These are phyloP conservation scores for Odontocolon sp. DNA, from an alignment of 2,888 invertebrate genomes.

Conservation along the genomic window DNA sequence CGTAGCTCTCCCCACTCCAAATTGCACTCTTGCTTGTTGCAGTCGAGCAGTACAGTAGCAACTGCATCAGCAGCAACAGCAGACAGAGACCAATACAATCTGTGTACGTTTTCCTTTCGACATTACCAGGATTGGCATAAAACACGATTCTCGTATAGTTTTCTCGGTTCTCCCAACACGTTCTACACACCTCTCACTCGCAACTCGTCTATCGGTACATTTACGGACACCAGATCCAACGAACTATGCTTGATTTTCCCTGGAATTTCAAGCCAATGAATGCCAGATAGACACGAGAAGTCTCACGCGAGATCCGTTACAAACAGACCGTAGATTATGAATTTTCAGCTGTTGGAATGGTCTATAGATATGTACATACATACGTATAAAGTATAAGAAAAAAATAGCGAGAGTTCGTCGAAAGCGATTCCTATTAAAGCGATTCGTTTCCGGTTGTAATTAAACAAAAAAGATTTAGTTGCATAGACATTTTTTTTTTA, in stretches of 20 bases:
- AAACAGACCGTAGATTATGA: conserved; percentile 1
- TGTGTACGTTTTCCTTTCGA: too few species aligned
- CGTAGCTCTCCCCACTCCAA: conserved; percentile 47
- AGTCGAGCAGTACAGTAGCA: conserved; percentile 23
- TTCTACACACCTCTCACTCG: conserved; percentile 4
- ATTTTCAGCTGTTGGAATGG: not conserved
- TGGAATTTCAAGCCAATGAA: conserved; percentile 14
- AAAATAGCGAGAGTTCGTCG: conserved; percentile 54
- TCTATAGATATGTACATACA: not conserved
- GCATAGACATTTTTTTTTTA: too few species aligned
- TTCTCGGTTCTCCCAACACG: too few species aligned
- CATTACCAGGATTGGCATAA: not conserved
- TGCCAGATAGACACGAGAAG: conserved; percentile 38
- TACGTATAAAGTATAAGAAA: conserved; percentile 12
- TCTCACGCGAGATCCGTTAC: not conserved
- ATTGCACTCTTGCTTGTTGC: conserved; percentile 56
- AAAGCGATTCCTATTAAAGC: conserved; percentile 66
- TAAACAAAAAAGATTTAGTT: too few species aligned
- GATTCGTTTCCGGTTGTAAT: conserved; percentile 55
- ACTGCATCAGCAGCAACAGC: not conserved
- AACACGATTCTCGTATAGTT: too few species aligned
- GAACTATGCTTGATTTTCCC: not conserved
- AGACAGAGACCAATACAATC: too few species aligned
- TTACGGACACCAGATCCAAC: conserved; percentile 4
- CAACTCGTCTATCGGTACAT: conserved; percentile 12